Percentiles rank a stretch among this genome's conserved stretches.
Evolutionary conservation across 1,140 invertebrate species (phyloP).

Genomic region (Luehdorfia chinensis): DNA sequence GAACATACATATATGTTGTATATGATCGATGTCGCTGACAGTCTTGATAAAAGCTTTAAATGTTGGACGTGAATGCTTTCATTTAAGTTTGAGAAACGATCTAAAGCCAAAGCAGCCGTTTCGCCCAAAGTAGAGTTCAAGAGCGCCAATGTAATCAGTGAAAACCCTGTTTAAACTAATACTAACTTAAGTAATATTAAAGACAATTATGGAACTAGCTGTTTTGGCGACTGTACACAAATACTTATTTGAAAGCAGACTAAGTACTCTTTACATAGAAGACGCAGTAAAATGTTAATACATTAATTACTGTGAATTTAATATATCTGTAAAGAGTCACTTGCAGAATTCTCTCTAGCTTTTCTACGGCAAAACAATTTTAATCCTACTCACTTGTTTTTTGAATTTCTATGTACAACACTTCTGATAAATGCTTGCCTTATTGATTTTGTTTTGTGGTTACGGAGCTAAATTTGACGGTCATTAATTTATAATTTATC

Average conservation of each 20-base stretch:
- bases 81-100: slow-evolving; percentile 13
- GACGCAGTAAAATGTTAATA: slow-evolving; percentile 4
- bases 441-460: slow-evolving; percentile 44
- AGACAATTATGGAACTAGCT: too few species aligned
- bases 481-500: too few species aligned
- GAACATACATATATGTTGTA: too few species aligned
- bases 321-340: slow-evolving; percentile 50
- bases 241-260: slow-evolving; percentile 24
- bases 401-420: slow-evolving; percentile 38
- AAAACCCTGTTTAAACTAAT: too few species aligned
- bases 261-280: slow-evolving; percentile 37
- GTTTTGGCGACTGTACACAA: too few species aligned
- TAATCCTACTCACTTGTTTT: slow-evolving; percentile 40
- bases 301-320: too few species aligned
- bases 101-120: neutral
- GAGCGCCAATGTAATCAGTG: too few species aligned
- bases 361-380: slow-evolving; percentile 37
- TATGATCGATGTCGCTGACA: slow-evolving; percentile 53
- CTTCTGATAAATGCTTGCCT: slow-evolving; percentile 57
- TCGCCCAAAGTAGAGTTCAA: too few species aligned
- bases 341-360: slow-evolving; percentile 54
- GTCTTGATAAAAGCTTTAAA: slow-evolving; percentile 67
- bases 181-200: too few species aligned
- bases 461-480: slow-evolving; percentile 40
- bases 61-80: slow-evolving; percentile 41